Evolutionary conservation across 1,140 invertebrate species (phyloP).

Genomic region (Ooceraea biroi): DNA sequence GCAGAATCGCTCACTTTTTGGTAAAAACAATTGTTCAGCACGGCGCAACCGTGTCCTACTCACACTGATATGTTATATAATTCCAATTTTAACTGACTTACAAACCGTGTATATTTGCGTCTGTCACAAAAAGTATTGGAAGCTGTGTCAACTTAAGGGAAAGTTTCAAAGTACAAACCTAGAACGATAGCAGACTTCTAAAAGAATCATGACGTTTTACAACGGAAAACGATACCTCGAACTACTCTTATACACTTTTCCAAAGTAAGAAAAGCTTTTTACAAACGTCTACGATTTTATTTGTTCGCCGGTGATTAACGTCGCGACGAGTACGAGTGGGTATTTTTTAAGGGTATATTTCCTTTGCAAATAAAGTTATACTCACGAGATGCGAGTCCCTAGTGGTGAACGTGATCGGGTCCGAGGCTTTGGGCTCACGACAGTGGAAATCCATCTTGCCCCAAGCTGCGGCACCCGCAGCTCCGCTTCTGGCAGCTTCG

Average conservation of each 20-base stretch:
- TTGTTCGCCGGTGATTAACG: not conserved
- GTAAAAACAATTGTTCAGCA: conserved; percentile 25
- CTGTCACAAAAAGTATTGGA: not conserved
- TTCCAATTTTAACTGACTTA: not conserved
- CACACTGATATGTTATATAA: not conserved
- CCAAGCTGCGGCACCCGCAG: conserved; percentile 94
- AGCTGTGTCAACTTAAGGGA: not conserved
- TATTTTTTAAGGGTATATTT: not conserved
- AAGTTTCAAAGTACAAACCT: not conserved
- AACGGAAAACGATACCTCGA: not conserved
- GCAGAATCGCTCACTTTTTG: not conserved
- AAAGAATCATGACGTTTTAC: not conserved
- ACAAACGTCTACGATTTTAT: not conserved
- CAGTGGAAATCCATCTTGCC: conserved; percentile 96
- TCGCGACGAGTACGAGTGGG: not conserved
- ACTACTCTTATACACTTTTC: not conserved
- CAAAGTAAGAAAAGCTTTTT: not conserved
- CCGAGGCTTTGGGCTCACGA: conserved; percentile 93
- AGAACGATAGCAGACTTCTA: not conserved
- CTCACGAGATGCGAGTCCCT: conserved; percentile 95
- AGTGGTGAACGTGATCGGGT: conserved; percentile 96
- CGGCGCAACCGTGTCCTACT: not conserved
- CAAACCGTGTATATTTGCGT: not conserved
- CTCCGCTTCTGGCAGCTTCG: conserved; percentile 94
- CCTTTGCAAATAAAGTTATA: conserved; percentile 71